Evolutionary conservation across 1,140 invertebrate species (phyloP), one percentile per base, ranked within the genome.

Genomic region (Pseudobourletiella spinata): DNA sequence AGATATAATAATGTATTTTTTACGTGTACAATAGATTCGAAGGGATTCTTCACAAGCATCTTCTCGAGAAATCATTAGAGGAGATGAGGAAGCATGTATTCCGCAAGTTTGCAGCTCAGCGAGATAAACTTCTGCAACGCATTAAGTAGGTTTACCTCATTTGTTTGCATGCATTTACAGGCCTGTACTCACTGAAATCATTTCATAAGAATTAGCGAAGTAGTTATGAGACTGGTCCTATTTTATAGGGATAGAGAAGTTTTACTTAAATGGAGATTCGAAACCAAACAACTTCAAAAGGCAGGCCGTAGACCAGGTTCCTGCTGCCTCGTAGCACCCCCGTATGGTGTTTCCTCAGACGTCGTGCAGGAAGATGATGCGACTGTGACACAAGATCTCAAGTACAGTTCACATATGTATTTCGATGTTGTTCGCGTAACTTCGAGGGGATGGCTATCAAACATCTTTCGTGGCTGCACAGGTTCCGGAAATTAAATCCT

Each of bases 161-260:
- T 3, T n/a, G n/a, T n/a, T n/a, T n/a, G n/a, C n/a, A n/a, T n/a
- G n/a, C n/a, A n/a, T n/a, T n/a, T n/a, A n/a, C n/a, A n/a, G n/a
- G n/a, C n/a, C n/a, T n/a, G n/a, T n/a, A n/a, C n/a, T n/a, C n/a
- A n/a, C n/a, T n/a, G n/a, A n/a, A n/a, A n/a, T n/a, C n/a, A n/a
- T n/a, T n/a, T n/a, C n/a, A n/a, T n/a, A n/a, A n/a, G n/a, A n/a
- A n/a, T n/a, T n/a, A n/a, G n/a, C n/a, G n/a, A n/a, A n/a, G n/a
- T n/a, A n/a, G n/a, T n/a, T n/a, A n/a, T n/a, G n/a, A n/a, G n/a
- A n/a, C n/a, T n/a, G n/a, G 32, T 39, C n/a, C n/a, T 39, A n/a
- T 11, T 39, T 39, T 55, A 32, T 35, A 55, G 52, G 22, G 52
- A 55, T 55, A 15, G 52, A 2, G 52, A 55, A 55, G 52, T 39